Base-by-base conservation (phyloP, 2,888 invertebrate species). In the Norana najaformis region DNA sequence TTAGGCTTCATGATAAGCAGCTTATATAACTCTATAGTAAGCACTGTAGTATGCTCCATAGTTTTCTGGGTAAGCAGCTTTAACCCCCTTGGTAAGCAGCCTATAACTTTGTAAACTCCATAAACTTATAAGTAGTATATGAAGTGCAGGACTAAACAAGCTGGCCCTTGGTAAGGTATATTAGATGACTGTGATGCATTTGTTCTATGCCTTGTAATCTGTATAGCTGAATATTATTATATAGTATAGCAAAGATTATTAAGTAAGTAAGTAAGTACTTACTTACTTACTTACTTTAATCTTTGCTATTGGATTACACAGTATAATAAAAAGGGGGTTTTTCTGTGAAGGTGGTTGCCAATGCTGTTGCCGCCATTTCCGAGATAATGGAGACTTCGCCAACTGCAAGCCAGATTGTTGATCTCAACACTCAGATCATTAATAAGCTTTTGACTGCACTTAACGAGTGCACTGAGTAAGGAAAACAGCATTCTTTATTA, bases 381-480 rank as follows among this genome's bases (percentile, higher is more conserved):
- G 99, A 99, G 95, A 99, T 99, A 93, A 98, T 99, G 94, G 99
- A 99, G 95, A 97, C 98, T 3, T 98, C 98, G 93, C 97, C 98
- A 23, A 98, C 97, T 90, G 98, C 98, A n/a, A 97, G 97, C 91
- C 98, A 98, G 6, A 95, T 99, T 91, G 98, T 99, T 91, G 98
- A 98, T 95, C 97, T 99, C 97, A 99, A 98, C 95, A 97, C 98
- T 14, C 98, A 97, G 89, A 99, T 99, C 0, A 98, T 99, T 93
- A 99, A 99, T 95, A 99, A 99, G 95, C 96, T 99, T 30, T 95
- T 99, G 91, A 99, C 99, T 0, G 99, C 99, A 16, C 96, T 99
- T 88, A 99, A 99, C 95, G 99, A 99, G 95, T 99, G 99, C 95
- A 99, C 99, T 5, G 99, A 99, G 94, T 95, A 83, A 91, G 93